phyloP scores from a whole-genome alignment of 2,797 vertebrate species.

The Gymnocypris eckloni region DNA sequence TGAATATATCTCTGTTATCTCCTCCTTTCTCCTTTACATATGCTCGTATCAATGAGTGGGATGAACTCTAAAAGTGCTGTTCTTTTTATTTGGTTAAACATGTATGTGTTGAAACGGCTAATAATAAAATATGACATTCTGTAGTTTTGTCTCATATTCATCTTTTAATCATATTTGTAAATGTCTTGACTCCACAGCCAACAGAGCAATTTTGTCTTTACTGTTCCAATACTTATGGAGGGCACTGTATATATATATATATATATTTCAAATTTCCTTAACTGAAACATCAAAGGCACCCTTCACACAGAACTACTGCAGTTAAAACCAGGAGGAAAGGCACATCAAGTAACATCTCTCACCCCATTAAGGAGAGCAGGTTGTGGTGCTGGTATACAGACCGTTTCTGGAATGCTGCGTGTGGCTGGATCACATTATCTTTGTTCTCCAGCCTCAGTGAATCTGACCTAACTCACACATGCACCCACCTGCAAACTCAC shows the following conservation, averaged over 20 bases:
- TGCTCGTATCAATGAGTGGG: no score
- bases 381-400: conserved; percentile 53
- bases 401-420: conserved; percentile 47
- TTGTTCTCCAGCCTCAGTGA: conserved; percentile 47
- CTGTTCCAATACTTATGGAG: no score
- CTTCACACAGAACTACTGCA: conserved; percentile 61
- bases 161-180: no score
- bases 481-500: conserved; percentile 17
- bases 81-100: no score
- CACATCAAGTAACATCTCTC: conserved; percentile 68
- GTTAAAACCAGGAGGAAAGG: conserved; percentile 61
- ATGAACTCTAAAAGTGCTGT: no score
- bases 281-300: conserved; percentile 66
- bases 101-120: no score
- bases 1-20: neutral
- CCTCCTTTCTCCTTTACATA: neutral
- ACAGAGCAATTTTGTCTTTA: no score
- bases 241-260: no score
- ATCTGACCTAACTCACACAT: conserved; percentile 22
- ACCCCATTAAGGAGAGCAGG: conserved; percentile 59
- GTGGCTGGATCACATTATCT: conserved; percentile 68
- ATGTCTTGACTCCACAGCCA: no score
- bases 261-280: conserved; percentile 54
- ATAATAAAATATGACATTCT: no score
- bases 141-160: no score